A percentile compares a stretch with the other conserved stretches of the same genome.
Evolutionary conservation across 2,888 invertebrate species (phyloP).

Genomic region (Acrocyrtus sp.): DNA sequence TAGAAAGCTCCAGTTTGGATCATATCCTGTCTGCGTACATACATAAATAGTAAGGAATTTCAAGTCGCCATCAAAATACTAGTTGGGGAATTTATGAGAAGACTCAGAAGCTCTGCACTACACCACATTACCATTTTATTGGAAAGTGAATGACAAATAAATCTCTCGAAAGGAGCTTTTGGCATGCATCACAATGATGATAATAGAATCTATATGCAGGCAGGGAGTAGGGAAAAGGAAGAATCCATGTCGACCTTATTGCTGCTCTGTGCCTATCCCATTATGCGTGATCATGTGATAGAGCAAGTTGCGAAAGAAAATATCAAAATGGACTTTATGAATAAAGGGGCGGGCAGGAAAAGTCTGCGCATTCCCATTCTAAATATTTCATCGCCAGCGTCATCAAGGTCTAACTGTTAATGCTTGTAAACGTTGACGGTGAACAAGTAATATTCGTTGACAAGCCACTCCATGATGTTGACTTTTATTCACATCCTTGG

Average conservation of each 20-base stretch:
- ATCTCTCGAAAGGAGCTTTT: constrained; percentile 57
- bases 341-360: too few relatives aligned
- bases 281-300: neutral
- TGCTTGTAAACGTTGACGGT: constrained; percentile 24
- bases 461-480: constrained; percentile 56
- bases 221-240: neutral
- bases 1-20: too few relatives aligned
- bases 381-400: constrained; percentile 39
- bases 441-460: constrained; percentile 50
- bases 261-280: too few relatives aligned
- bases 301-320: neutral
- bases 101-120: constrained; percentile 10
- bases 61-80: constrained; percentile 40
- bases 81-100: constrained; percentile 57
- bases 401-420: constrained; percentile 32
- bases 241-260: constrained; percentile 13
- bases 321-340: too few relatives aligned
- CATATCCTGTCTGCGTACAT: too few relatives aligned
- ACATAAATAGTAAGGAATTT: too few relatives aligned
- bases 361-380: neutral
- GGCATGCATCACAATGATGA: constrained; percentile 54
- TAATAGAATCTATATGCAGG: constrained; percentile 44
- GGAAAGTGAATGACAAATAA: constrained; percentile 63
- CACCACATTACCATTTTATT: constrained; percentile 64
- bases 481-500: constrained; percentile 56